Base-by-base conservation (phyloP, 1,140 invertebrate genomes). In the Thaumetopoea pityocampa region DNA sequence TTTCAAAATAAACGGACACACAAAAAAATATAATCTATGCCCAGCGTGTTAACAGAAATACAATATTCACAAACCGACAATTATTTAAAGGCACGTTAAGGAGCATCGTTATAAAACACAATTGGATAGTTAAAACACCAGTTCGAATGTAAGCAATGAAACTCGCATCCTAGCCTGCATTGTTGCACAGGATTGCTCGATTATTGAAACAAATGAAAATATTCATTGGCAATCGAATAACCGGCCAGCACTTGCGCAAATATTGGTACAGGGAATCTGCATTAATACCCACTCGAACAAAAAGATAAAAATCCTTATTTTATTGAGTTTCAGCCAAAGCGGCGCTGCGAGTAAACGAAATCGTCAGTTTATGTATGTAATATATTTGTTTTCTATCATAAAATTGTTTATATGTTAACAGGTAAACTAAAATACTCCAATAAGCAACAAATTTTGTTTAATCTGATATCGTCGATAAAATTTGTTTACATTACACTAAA, bases 181-280 rank as follows among this genome's bases (percentile, higher is more conserved):
- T 38, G 43, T 48, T 51, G 33, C 29, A 24, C 34, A 33, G 35
- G 20, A 38, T 44, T 44, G 47, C 40, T 44, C 34, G 40, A 51
- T 51, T 51, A 33, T 44, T 51, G 35, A 51, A 51, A 44, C 35
- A 51, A n/a, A 51, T 36, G 47, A 51, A 51, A 51, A 51, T 44
- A 51, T 44, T 51, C 40, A 38, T 38, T 38, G 34, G 47, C 47
- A 40, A 51, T 44, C 47, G 44, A 51, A 51, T 29, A 38, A 20
- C 27, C 47, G 14, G 22, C 19, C 28, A 29, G 41, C 41, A 38
- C 29, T 42, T 44, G 20, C 15, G 38, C 36, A 50, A 58, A 58
- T 53, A 53, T 50, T 58, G 41, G 24, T 35, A 22, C 18, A 35
- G 38, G 30, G 51, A 53, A 53, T 53, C 46, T 58, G 45, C 41